Conservation (phyloP, 2,113 vertebrate genomes). For the Pedetes capensis region DNA sequence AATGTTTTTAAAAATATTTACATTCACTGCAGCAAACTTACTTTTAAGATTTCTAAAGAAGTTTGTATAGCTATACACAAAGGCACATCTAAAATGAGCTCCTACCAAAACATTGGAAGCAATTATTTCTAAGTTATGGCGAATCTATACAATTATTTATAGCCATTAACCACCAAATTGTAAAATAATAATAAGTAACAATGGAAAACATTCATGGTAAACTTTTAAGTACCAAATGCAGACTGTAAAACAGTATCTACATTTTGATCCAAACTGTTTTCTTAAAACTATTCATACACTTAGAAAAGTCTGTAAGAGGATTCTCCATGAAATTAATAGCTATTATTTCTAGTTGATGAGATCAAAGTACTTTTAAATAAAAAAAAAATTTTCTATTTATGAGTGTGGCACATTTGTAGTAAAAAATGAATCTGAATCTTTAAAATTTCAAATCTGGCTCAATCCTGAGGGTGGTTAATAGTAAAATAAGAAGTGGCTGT, state of each 20-base stretch:
- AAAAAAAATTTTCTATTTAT: background rate
- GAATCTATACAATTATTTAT: background rate
- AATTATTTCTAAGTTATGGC: background rate
- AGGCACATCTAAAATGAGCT: background rate
- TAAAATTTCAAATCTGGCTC: background rate
- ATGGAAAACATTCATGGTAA: background rate
- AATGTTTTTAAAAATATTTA: constrained; percentile 32
- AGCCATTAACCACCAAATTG: constrained; percentile 6
- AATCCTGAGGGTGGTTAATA: background rate
- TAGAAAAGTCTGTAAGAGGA: background rate
- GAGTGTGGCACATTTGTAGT: background rate
- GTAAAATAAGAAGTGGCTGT: background rate
- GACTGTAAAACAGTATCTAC: background rate
- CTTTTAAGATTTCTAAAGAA: constrained; percentile 31
- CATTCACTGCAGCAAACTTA: background rate
- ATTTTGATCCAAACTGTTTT: background rate
- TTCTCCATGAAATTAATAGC: background rate
- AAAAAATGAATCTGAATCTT: background rate
- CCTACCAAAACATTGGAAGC: background rate
- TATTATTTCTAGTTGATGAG: background rate
- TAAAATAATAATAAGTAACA: constrained; percentile 11
- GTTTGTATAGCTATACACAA: background rate
- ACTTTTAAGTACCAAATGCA: background rate
- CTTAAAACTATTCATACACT: background rate
- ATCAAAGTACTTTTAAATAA: background rate